Evolutionary conservation across 2,888 invertebrate species (phyloP).

Genomic region (Alviniconcha strummeri): DNA sequence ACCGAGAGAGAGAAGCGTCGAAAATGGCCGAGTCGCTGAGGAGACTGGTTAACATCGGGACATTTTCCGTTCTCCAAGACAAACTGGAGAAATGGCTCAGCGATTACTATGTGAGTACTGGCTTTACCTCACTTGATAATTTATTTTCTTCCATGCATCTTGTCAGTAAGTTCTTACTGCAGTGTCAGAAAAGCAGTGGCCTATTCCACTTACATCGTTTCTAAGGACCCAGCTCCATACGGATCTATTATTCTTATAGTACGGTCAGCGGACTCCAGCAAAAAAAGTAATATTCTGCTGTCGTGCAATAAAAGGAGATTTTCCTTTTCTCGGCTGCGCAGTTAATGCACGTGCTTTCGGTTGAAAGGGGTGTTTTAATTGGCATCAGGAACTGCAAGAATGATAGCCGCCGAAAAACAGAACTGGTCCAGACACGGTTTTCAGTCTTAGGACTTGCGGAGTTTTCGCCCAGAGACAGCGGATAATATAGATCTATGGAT

Average conservation of each 20-base stretch:
- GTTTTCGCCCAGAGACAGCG: conserved; percentile 21
- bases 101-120: conserved; percentile 69
- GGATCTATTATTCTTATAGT: no score
- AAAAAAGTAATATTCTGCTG: no score
- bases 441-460: not conserved
- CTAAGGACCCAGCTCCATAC: no score
- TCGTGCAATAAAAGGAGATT: no score
- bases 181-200: not conserved
- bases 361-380: no score
- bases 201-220: conserved; percentile 1
- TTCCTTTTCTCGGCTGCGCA: no score
- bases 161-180: not conserved
- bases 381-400: not conserved
- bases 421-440: conserved; percentile 37
- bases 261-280: no score
- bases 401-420: conserved; percentile 36
- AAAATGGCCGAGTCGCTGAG: conserved; percentile 72
- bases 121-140: not conserved
- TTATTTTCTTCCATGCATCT: not conserved
- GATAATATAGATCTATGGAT: no score
- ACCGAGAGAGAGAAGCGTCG: conserved; percentile 55
- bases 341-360: no score
- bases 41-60: conserved; percentile 70
- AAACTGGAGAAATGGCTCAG: conserved; percentile 71
- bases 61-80: conserved; percentile 70